A percentile compares a stretch with the other conserved stretches of the same genome.
Evolutionary conservation across 2,888 invertebrate genomes (phyloP).

Genomic region (Luperina testacea): DNA sequence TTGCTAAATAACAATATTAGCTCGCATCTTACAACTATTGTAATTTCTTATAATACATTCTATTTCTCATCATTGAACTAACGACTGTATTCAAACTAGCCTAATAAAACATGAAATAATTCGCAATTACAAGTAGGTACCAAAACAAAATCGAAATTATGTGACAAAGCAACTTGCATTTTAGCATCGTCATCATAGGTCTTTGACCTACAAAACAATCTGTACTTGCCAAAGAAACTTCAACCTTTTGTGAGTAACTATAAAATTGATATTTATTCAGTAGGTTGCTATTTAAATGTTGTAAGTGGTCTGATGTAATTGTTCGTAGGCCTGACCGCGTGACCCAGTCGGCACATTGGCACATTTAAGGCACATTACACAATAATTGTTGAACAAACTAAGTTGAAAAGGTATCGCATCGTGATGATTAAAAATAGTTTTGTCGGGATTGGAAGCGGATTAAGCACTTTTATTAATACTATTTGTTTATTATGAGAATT

Average conservation of each 20-base stretch:
- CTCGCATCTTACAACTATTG: neutral
- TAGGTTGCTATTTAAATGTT: constrained; percentile 68
- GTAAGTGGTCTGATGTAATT: constrained; percentile 79
- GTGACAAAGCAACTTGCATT: constrained; percentile 65
- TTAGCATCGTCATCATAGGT: constrained; percentile 60
- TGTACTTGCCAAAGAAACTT: constrained; percentile 15
- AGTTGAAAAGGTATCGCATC: constrained; percentile 34
- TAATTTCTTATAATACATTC: neutral
- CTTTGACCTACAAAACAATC: constrained; percentile 68
- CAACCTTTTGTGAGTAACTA: neutral
- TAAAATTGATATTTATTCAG: constrained; percentile 47
- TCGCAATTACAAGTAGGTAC: constrained; percentile 19
- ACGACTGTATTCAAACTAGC: neutral
- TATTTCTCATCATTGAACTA: neutral
- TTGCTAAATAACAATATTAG: neutral
- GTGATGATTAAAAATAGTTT: constrained; percentile 8
- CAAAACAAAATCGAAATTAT: constrained; percentile 30
- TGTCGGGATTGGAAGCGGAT: constrained; percentile 1
- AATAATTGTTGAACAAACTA: constrained; percentile 57
- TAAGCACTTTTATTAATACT: neutral
- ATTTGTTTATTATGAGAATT: too few species aligned
- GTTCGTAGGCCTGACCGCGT: constrained; percentile 70
- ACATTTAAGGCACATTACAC: constrained; percentile 74
- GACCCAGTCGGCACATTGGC: constrained; percentile 74
- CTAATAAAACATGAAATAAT: constrained; percentile 30